Conservation (phyloP, 2,888 invertebrate species). For the Cecidostiba fungosa region DNA sequence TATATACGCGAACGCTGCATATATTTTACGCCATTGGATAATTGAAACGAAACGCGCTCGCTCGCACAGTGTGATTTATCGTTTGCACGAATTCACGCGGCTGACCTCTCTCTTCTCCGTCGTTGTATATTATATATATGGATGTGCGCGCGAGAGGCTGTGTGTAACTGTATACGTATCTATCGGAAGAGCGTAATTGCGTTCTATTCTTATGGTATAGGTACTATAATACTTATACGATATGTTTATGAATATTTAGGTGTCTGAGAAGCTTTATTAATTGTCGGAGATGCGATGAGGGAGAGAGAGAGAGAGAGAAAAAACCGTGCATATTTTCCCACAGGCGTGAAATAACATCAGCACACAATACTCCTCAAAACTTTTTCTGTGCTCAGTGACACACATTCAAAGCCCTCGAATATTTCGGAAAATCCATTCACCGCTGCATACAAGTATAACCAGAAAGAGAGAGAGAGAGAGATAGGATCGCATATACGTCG, state of each 20-base stretch:
- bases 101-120: not conserved
- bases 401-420: not conserved
- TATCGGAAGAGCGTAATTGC: constrained; percentile 16
- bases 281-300: not conserved
- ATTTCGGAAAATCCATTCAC: not conserved
- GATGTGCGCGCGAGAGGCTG: no score
- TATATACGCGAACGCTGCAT: constrained; percentile 14
- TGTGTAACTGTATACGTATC: no score
- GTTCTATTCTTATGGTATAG: no score
- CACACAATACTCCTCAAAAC: no score
- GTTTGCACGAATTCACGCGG: constrained; percentile 38
- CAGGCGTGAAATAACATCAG: no score
- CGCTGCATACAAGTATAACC: no score
- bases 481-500: not conserved
- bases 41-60: constrained; percentile 50
- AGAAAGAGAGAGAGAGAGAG: no score
- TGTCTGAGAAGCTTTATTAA: not conserved
- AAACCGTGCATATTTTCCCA: not conserved
- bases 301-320: no score
- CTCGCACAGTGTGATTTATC: not conserved
- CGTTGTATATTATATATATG: no score
- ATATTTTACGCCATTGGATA: constrained; percentile 37
- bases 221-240: no score
- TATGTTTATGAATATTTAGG: constrained; percentile 13
- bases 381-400: no score